phyloP scores from a whole-genome alignment of 2,888 invertebrate species.

The Drosophila rellima region DNA sequence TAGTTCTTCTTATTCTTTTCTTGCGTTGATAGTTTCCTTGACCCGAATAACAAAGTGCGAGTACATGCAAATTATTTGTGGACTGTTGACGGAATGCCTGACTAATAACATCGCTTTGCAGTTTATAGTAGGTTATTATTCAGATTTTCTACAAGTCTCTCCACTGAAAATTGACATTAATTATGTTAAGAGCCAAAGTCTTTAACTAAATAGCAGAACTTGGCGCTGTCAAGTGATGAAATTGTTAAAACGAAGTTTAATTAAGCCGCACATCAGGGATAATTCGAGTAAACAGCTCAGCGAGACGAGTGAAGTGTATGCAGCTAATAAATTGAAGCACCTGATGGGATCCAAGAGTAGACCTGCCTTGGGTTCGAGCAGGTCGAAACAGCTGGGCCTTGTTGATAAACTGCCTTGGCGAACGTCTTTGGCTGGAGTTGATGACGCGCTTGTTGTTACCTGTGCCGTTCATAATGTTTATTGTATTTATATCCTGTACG shows the following conservation, averaged over 20 bases:
- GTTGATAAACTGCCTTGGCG: conserved; percentile 65
- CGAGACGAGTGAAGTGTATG: conserved; percentile 47
- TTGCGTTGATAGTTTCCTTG: conserved; percentile 71
- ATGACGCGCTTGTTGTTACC: conserved; percentile 62
- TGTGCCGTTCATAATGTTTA: conserved; percentile 34
- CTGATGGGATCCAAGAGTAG: conserved; percentile 2
- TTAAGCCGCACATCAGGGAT: conserved; percentile 53
- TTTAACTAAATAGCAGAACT: conserved; percentile 31
- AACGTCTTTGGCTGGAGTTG: conserved; percentile 47
- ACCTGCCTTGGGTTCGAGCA: conserved; percentile 1
- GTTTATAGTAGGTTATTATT: conserved; percentile 10
- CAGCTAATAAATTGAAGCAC: conserved; percentile 56
- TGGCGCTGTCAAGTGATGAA: conserved; percentile 55
- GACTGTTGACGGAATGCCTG: conserved; percentile 42
- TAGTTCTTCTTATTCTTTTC: conserved; percentile 13
- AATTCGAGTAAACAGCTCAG: conserved; percentile 26
- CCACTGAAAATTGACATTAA: conserved; percentile 47
- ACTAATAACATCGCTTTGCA: conserved; percentile 36
- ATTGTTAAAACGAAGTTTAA: conserved; percentile 68
- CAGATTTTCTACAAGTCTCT: conserved; percentile 1
- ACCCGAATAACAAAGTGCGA: conserved; percentile 67
- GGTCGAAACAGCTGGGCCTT: conserved; percentile 65
- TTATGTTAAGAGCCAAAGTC: conserved; percentile 47
- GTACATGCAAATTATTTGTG: conserved; percentile 53
- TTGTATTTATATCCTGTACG: conserved; percentile 28